Base-by-base conservation (phyloP, 2,888 invertebrate species). In the Mimachlamys varia region DNA sequence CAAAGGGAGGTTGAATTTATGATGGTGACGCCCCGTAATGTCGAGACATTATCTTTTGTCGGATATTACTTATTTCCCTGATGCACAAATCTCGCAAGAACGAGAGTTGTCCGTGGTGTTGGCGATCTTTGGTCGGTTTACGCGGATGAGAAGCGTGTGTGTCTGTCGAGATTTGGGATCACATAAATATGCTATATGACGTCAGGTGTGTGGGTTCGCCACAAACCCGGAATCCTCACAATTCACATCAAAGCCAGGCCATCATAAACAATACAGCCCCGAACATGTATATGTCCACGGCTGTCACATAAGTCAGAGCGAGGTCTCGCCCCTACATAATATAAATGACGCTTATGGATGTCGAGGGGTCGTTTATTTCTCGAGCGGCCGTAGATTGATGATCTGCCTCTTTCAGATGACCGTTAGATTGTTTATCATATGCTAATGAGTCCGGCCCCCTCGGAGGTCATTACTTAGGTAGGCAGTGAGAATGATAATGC, bases 241-340 rank as follows among this genome's bases (percentile, higher is more conserved):
- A 76, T 58, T 27, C 88, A 90, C 89, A 89, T 92, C 92, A 92
- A 92, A 92, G 90, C 55, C 2, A 13, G 76, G 3, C 27, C 12
- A 76, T 76, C 76, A 33, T 76, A 76, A 44, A 53, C 53, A 53
- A 53, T 19, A 53, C 19, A 13, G 13, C 88, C 33, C 62, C 62
- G 88, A 89, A 37, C 88, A 87, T 89, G 88, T 89, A 87, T 58
- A 88, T 50, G 87, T 53, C 89, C 76, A 88, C 90, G 87, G 89
- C 89, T 91, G 91, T 91, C 91, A 88, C 88, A 88, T 88, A 90
- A 90, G 88, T 91, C 89, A 88, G 76, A 27, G 27, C 33, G 62
- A 89, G 91, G 87, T 89, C 62, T 38, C 88, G 91, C 91, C 91
- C 89, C 91, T 76, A 88, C 89, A 89, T 88, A 89, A 91, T 88